Evolutionary conservation across 2,797 vertebrate species (phyloP).

Genomic region (Sebastes itinus): DNA sequence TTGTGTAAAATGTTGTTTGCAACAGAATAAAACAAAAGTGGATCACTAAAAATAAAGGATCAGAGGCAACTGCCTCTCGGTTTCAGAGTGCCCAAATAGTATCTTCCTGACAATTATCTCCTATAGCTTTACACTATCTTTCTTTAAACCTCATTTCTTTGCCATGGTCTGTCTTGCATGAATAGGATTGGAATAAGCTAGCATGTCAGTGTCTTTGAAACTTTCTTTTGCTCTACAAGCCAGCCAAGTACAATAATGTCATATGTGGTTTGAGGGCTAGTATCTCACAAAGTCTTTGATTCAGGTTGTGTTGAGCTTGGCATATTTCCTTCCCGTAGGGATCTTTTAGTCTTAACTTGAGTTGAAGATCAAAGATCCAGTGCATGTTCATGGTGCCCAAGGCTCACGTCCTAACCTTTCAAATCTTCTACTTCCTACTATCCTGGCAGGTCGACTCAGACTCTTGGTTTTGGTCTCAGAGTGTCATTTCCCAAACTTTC

Average conservation of each 20-base stretch:
- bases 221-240: neutral
- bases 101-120: neutral
- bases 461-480: slow-evolving; percentile 4
- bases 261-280: slow-evolving; percentile 31
- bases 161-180: neutral
- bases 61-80: neutral
- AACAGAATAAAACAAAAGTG: neutral
- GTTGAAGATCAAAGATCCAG: slow-evolving; percentile 43
- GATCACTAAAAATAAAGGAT: neutral
- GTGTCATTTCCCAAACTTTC: slow-evolving; percentile 4
- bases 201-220: slow-evolving; percentile 4
- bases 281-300: slow-evolving; percentile 41
- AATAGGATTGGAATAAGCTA: neutral
- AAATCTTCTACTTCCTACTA: neutral
- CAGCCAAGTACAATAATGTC: slow-evolving; percentile 14
- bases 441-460: neutral
- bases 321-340: slow-evolving; percentile 31
- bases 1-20: neutral
- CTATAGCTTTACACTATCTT: neutral
- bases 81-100: neutral
- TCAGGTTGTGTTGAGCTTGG: slow-evolving; percentile 46
- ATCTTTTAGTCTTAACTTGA: slow-evolving; percentile 9
- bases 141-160: neutral
- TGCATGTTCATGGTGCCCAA: slow-evolving; percentile 4
- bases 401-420: neutral